A percentile compares a stretch with the other conserved stretches of the same genome.
Evolutionary conservation across 2,113 vertebrate genomes (phyloP).

Genomic region (Xiphias gladius): DNA sequence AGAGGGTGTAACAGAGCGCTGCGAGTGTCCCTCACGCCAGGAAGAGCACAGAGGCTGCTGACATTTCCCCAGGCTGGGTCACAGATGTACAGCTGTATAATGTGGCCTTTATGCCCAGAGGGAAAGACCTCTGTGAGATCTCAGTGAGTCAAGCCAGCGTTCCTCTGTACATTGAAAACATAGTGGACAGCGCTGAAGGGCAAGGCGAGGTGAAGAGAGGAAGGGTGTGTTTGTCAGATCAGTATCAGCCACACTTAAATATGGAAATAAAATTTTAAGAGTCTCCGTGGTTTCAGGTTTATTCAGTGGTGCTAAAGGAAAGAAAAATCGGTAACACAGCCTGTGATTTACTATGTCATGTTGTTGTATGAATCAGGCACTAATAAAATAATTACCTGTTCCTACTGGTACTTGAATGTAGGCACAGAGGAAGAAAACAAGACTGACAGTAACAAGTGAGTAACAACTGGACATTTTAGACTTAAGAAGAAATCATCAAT

Average conservation of each 20-base stretch:
- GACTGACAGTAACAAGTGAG: background rate
- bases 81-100: constrained; percentile 63
- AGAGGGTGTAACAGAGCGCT: constrained; percentile 47
- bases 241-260: constrained; percentile 36
- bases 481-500: background rate
- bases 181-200: constrained; percentile 40
- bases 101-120: constrained; percentile 65
- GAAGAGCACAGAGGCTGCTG: constrained; percentile 45
- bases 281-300: background rate
- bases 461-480: background rate
- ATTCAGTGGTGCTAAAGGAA: background rate
- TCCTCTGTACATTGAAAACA: constrained; percentile 46
- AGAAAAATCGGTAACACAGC: background rate
- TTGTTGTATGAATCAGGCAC: background rate
- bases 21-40: constrained; percentile 27
- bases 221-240: constrained; percentile 29
- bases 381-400: background rate
- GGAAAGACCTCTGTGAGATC: constrained; percentile 44
- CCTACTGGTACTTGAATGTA: background rate
- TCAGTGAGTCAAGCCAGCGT: constrained; percentile 31
- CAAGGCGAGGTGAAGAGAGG: constrained; percentile 28
- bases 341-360: background rate
- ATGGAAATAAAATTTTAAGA: constrained; percentile 23
- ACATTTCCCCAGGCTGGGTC: constrained; percentile 67
- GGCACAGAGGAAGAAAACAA: background rate